Evolutionary conservation across 2,797 vertebrate species (phyloP).

Genomic region (Nyctalus aviator): DNA sequence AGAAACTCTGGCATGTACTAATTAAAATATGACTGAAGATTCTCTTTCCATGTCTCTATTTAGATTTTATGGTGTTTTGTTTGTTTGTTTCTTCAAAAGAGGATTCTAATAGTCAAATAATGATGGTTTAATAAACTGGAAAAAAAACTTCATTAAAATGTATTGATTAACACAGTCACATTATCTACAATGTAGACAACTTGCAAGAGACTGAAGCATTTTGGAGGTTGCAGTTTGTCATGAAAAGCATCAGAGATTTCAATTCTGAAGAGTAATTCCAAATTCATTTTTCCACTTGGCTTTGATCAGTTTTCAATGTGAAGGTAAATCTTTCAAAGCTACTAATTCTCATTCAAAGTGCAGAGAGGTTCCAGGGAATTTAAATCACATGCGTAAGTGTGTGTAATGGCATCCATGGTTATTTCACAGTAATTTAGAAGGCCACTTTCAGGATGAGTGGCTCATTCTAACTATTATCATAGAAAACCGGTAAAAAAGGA

Average conservation of each 20-base stretch:
- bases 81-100: background rate
- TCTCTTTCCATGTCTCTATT: background rate
- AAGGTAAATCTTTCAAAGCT: slow-evolving; percentile 80
- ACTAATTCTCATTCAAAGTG: slow-evolving; percentile 82
- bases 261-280: background rate
- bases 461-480: slow-evolving; percentile 71
- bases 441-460: slow-evolving; percentile 69
- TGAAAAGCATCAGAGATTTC: background rate
- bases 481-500: slow-evolving; percentile 59
- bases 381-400: slow-evolving; percentile 74
- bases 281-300: slow-evolving; percentile 58
- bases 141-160: slow-evolving; percentile 43
- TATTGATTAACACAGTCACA: slow-evolving; percentile 41
- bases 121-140: slow-evolving; percentile 39
- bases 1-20: background rate
- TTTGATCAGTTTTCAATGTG: slow-evolving; percentile 67
- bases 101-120: slow-evolving; percentile 18
- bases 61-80: background rate
- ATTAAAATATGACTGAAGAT: slow-evolving; percentile 41
- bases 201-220: slow-evolving; percentile 33
- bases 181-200: slow-evolving; percentile 1
- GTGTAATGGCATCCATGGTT: slow-evolving; percentile 74
- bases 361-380: slow-evolving; percentile 77
- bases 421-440: slow-evolving; percentile 79
- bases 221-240: background rate